Evolutionary conservation across 1,140 invertebrate genomes (phyloP).

Genomic region (Drosophila seguyi): DNA sequence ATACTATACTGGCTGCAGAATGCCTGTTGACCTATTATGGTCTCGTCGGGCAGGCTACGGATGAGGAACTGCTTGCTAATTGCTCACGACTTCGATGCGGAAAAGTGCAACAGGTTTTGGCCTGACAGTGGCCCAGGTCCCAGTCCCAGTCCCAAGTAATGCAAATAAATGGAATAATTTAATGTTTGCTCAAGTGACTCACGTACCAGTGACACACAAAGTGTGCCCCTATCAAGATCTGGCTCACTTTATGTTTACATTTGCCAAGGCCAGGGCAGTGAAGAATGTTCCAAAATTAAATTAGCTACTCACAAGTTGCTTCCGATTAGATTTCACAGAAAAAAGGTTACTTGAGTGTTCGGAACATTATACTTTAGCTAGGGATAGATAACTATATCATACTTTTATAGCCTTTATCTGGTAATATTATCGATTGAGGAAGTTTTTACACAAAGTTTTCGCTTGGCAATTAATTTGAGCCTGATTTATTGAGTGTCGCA

Average conservation of each 20-base stretch:
- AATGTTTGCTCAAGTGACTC: slow-evolving; percentile 31
- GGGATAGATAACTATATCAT: slow-evolving; percentile 18
- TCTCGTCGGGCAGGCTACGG: slow-evolving; percentile 17
- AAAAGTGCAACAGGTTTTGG: slow-evolving; percentile 76
- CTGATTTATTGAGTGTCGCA: neutral
- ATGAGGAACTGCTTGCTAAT: slow-evolving; percentile 70
- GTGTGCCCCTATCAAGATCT: slow-evolving; percentile 21
- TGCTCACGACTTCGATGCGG: slow-evolving; percentile 71
- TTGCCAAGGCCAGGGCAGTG: slow-evolving; percentile 1
- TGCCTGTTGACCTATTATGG: slow-evolving; percentile 68
- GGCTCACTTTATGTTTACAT: slow-evolving; percentile 33
- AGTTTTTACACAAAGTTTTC: neutral
- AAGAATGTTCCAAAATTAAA: slow-evolving; percentile 24
- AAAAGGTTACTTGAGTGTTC: slow-evolving; percentile 1
- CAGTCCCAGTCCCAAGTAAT: slow-evolving; percentile 10
- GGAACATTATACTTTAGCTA: neutral
- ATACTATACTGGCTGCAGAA: slow-evolving; percentile 15
- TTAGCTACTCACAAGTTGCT: slow-evolving; percentile 6
- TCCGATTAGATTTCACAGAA: slow-evolving; percentile 10
- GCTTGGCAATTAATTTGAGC: neutral
- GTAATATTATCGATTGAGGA: slow-evolving; percentile 11
- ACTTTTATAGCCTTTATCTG: neutral
- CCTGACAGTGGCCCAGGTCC: neutral
- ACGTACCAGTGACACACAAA: slow-evolving; percentile 22
- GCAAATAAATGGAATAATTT: slow-evolving; percentile 41